phyloP scores from a whole-genome alignment of 1,140 invertebrate genomes.

The Drosophila bocqueti region DNA sequence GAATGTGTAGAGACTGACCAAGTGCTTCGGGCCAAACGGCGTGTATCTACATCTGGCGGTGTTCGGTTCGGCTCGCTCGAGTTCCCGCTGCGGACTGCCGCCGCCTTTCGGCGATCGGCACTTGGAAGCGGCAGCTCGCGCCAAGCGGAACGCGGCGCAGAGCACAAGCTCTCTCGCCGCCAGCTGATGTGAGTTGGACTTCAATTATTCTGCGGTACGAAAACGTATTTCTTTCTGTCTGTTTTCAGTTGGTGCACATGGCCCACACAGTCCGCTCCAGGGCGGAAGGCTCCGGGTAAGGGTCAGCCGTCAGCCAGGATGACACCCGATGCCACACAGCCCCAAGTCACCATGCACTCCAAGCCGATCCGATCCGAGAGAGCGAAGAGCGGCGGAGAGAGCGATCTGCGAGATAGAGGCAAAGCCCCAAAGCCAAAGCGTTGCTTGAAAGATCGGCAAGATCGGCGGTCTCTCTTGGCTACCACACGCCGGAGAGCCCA shows the following conservation, averaged over 20 bases:
- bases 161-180: slow-evolving; percentile 4
- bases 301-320: neutral
- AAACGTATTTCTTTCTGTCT: no score
- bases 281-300: neutral
- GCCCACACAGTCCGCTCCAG: neutral
- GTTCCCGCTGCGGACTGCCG: slow-evolving; percentile 50
- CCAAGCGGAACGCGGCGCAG: slow-evolving; percentile 4
- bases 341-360: no score
- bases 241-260: neutral
- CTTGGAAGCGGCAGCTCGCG: slow-evolving; percentile 13
- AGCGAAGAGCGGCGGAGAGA: slow-evolving; percentile 1
- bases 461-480: slow-evolving; percentile 1
- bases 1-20: slow-evolving; percentile 27
- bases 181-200: neutral
- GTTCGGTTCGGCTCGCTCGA: slow-evolving; percentile 56
- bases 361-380: neutral
- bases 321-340: neutral
- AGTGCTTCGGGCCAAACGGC: slow-evolving; percentile 22
- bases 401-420: neutral
- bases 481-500: neutral
- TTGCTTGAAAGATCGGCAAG: neutral
- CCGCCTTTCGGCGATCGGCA: slow-evolving; percentile 18
- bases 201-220: no score
- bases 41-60: slow-evolving; percentile 39
- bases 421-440: slow-evolving; percentile 1